Conservation (phyloP, 2,797 vertebrate species). For the Myripristis murdjan region DNA sequence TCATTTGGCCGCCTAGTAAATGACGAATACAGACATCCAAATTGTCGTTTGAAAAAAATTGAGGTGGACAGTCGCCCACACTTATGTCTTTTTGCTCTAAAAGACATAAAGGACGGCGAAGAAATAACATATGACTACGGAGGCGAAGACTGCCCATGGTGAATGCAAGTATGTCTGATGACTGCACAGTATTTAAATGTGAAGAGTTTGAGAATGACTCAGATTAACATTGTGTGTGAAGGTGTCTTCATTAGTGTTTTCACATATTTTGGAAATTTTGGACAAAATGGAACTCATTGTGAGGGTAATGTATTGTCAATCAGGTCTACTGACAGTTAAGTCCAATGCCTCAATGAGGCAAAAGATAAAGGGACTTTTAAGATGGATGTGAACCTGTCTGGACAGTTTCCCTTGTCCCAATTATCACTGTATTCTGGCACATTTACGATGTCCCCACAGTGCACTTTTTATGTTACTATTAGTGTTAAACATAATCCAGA, state of each 20-base stretch:
- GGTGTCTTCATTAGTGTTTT: too few relatives aligned
- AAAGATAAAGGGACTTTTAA: too few relatives aligned
- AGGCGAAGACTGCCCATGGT: slow-evolving; percentile 43
- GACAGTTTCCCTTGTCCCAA: too few relatives aligned
- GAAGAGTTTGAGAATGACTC: background rate
- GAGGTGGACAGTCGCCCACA: slow-evolving; percentile 40
- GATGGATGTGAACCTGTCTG: too few relatives aligned
- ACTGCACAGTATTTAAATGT: background rate
- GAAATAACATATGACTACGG: slow-evolving; percentile 54
- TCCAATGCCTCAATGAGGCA: too few relatives aligned
- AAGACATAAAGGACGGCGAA: slow-evolving; percentile 41
- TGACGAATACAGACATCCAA: slow-evolving; percentile 54
- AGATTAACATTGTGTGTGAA: background rate
- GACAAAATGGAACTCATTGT: background rate
- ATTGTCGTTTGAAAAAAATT: slow-evolving; percentile 52
- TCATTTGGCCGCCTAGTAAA: slow-evolving; percentile 45
- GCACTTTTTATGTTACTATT: too few relatives aligned
- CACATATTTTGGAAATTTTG: too few relatives aligned
- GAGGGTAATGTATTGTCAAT: background rate
- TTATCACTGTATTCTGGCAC: too few relatives aligned
- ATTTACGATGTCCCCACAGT: too few relatives aligned
- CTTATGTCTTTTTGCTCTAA: slow-evolving; percentile 53
- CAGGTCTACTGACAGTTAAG: too few relatives aligned
- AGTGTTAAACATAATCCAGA: too few relatives aligned
- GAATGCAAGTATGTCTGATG: slow-evolving; percentile 35